Base-by-base conservation (phyloP, 2,797 vertebrate genomes). In the Pygocentrus nattereri region DNA sequence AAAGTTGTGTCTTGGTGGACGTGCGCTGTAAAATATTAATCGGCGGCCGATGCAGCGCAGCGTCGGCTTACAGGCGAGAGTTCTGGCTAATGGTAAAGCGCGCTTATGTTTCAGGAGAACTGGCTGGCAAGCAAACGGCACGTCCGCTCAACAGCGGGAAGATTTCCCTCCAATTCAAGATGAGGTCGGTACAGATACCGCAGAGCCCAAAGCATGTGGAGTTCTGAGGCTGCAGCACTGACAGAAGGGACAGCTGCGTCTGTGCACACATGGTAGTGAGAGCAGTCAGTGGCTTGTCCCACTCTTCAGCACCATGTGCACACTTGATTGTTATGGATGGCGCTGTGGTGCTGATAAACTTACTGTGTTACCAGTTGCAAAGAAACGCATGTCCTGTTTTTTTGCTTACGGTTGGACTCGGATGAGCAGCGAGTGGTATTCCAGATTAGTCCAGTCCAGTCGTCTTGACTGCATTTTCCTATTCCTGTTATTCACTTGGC, bases 21-120 rank as follows among this genome's bases (percentile, higher is more conserved):
- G 15, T 54, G 62, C 71, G 8, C 23, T 5, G 56, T 82, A 15
- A 82, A 79, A 79, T 71, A 79, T 76, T 79, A 59, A 79, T 79
- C 7, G 52, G 12, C 8, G 38, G 38, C 41, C 41, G 12, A 18
- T 10, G 31, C 27, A 64, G 25, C 16, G 38, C 44, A 44, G 77
- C 71, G 56, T 85, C 81, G 4, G 69, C 75, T 79, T 83, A 74
- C 65, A 69, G 5, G 30, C 50, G 52, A 49, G 47, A 70, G 50
- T 52, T 59, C 2, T 30, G 19, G 64, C 58, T 80, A 34, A 79
- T 78, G 70, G 77, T 64, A 73, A 70, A 56, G 18, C 77, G 34
- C 74, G 62, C 76, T 70, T 59, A n/a, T 75, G 41, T 71, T 70
- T 67, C 52, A 56, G 12, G 67, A n/a, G 4, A 47, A 7, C 5